These are phyloP conservation scores for Melierax canorus DNA, from an alignment of 2,113 vertebrate genomes.

Conservation along the genomic window DNA sequence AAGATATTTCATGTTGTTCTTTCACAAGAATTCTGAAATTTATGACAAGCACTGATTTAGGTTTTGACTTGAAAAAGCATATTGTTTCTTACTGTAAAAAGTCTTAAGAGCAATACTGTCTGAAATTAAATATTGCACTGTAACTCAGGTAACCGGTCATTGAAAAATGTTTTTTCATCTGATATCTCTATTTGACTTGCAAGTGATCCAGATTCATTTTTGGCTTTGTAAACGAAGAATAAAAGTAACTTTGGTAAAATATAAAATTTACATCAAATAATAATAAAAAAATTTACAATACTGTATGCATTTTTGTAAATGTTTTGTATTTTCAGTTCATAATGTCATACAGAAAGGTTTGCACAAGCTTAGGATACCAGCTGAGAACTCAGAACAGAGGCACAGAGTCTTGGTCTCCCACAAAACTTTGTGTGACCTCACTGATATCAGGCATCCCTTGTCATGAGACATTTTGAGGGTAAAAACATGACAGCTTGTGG, in stretches of 20 bases:
- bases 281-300: not conserved
- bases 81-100: constrained; percentile 67
- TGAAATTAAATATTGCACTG: constrained; percentile 65
- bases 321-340: not conserved
- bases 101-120: constrained; percentile 69
- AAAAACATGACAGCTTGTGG: not conserved
- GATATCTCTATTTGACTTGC: constrained; percentile 44
- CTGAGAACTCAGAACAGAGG: not conserved
- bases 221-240: constrained; percentile 25
- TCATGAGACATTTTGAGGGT: not conserved
- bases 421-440: not conserved
- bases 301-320: not conserved
- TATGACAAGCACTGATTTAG: constrained; percentile 2
- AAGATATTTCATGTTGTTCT: not conserved
- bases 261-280: not conserved
- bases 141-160: constrained; percentile 73
- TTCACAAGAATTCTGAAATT: constrained; percentile 16
- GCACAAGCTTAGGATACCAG: not conserved
- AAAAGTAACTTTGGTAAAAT: constrained; percentile 31
- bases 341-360: not conserved
- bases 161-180: constrained; percentile 45
- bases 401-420: not conserved
- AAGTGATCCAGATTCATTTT: constrained; percentile 16
- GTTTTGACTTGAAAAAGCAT: constrained; percentile 55
- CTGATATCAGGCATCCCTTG: not conserved